Evolutionary conservation across 2,113 vertebrate genomes (phyloP), one percentile per base, ranked within the genome.

Genomic region (Deroptyus accipitrinus): DNA sequence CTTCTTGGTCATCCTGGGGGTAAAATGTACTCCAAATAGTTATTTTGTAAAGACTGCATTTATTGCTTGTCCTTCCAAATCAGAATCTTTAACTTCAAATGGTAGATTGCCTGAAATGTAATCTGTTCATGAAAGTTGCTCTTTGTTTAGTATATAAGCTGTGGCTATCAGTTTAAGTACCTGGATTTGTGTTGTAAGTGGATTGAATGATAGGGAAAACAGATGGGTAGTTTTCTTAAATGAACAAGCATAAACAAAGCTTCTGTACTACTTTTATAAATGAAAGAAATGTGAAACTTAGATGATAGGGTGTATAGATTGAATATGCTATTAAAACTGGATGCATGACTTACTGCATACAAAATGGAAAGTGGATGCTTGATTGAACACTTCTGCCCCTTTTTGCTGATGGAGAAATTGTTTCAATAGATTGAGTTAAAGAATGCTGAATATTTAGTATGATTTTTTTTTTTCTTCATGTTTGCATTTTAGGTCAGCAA

Each of bases 401-500:
- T 96, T 95, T 51, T 14, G 31, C 86, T 88, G 44, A 59, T 74
- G 86, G 67, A 62, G 49, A 80, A 86, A 31, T 79, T n/a, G 31
- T 90, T 83, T 64, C 85, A 90, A 55, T 69, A 88, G 70, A 17
- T 75, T 39, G 31, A 82, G 78, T 72, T 90, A 92, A 48, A 79
- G 55, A 88, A 81, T 92, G 52, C 80, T 94, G 66, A 86, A 66
- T 95, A 94, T 95, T 95, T 95, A 73, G 75, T 89, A 68, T 95
- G 94, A 62, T 94, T 59, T 96, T 55, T 96, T 54, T 92, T 96
- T 55, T 92, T 95, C 92, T 96, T 96, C 84, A 88, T 92, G 86
- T 95, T 97, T 95, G 61, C 70, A 48, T 97, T 97, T 84, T 91
- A 98, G 98, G 97, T 97, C 98, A 96, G 93, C 95, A 97, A 90